phyloP scores from a whole-genome alignment of 1,140 invertebrate genomes.

The Hypsibius dujardini region DNA sequence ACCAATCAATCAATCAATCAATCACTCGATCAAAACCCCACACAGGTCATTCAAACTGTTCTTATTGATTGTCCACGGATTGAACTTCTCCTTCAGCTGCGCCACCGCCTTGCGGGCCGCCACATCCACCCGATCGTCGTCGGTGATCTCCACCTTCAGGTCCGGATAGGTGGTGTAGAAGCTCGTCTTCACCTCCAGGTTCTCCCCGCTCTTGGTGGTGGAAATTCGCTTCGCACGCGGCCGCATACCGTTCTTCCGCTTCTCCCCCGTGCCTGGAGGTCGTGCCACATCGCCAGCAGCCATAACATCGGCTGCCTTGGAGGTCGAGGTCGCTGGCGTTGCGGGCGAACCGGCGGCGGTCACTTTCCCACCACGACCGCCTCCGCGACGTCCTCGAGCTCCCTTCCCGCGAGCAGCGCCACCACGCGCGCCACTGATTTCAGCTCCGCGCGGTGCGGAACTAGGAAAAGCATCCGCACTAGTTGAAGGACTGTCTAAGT shows the following conservation, averaged over 20 bases:
- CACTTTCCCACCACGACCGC: too few relatives aligned
- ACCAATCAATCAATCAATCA: too few relatives aligned
- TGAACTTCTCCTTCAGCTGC: slow-evolving; percentile 7
- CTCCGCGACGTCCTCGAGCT: background rate
- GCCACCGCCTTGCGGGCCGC: background rate
- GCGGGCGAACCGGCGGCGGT: background rate
- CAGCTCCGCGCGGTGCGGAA: too few relatives aligned
- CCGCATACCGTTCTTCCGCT: background rate
- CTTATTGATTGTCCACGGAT: slow-evolving; percentile 10
- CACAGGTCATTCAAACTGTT: background rate
- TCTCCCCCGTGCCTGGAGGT: background rate
- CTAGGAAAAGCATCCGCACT: background rate
- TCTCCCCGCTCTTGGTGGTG: background rate
- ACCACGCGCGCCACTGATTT: too few relatives aligned
- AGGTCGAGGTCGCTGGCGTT: too few relatives aligned
- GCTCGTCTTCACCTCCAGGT: too few relatives aligned
- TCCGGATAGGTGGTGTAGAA: background rate
- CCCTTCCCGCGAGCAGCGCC: background rate
- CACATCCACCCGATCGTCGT: slow-evolving; percentile 4
- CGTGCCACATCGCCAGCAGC: too few relatives aligned
- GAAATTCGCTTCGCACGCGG: background rate
- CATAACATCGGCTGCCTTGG: too few relatives aligned
- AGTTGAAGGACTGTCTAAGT: slow-evolving; percentile 4
- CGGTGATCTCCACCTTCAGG: background rate
- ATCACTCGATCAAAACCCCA: background rate